Percentiles rank a stretch among this genome's conserved stretches.
phyloP scores from a whole-genome alignment of 2,797 vertebrate genomes.

The Hemibagrus guttatus region DNA sequence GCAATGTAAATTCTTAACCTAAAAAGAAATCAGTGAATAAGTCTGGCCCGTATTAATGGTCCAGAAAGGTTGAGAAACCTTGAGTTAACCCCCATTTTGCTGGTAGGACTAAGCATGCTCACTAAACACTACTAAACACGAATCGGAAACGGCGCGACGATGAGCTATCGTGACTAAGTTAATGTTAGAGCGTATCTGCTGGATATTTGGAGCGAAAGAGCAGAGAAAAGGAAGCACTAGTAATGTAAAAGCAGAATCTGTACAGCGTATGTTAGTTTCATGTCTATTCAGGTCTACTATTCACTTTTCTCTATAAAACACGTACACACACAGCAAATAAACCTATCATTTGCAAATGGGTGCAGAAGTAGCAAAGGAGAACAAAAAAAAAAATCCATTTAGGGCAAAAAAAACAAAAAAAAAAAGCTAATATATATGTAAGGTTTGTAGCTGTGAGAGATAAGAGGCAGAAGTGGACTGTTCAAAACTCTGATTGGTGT shows the following conservation, averaged over 20 bases:
- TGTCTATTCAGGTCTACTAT: background rate
- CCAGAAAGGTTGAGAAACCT: conserved; percentile 7
- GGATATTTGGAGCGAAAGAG: background rate
- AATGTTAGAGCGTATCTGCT: background rate
- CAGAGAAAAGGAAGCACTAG: conserved; percentile 8
- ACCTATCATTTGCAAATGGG: conserved; percentile 26
- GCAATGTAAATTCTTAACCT: background rate
- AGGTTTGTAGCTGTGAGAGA: conserved; percentile 26
- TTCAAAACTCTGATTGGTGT: conserved; percentile 42
- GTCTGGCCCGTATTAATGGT: background rate
- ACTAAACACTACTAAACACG: background rate
- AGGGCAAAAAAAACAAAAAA: background rate
- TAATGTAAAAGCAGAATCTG: conserved; percentile 1
- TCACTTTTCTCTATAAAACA: conserved; percentile 40
- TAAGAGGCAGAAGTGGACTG: conserved; percentile 38
- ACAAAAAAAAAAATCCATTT: background rate
- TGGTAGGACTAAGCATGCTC: conserved; percentile 14
- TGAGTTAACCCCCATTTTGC: background rate
- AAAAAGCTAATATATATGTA: background rate
- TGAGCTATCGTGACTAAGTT: background rate
- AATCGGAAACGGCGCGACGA: background rate
- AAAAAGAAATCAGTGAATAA: background rate
- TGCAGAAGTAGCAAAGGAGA: background rate
- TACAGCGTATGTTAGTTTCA: background rate
- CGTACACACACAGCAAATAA: conserved; percentile 10